These are phyloP conservation scores for Pantherophis vulpinus DNA, from an alignment of 2,797 vertebrate genomes.

Conservation along the genomic window DNA sequence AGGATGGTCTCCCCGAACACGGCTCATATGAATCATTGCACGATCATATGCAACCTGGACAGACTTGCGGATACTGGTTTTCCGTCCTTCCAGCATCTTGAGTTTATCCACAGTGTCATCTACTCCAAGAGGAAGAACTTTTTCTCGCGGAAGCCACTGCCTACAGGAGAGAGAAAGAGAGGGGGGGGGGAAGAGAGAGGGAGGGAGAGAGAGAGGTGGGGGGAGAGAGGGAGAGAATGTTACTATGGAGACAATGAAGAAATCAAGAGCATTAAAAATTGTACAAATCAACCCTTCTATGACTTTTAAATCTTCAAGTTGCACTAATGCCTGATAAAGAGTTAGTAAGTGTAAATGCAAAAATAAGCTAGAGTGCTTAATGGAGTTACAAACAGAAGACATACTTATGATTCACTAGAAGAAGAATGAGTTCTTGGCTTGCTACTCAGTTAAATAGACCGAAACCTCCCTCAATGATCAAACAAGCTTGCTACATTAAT, in stretches of 20 bases:
- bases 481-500: background rate
- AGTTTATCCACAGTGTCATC: conserved; percentile 96
- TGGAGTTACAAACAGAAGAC: background rate
- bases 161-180: conserved; percentile 63
- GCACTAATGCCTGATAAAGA: background rate
- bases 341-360: background rate
- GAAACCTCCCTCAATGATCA: background rate
- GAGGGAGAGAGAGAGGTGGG: background rate
- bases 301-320: background rate
- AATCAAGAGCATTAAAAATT: background rate
- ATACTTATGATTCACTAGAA: accelerated
- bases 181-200: accelerated
- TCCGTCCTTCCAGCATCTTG: conserved; percentile 94
- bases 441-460: background rate
- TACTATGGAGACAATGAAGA: background rate
- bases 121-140: conserved; percentile 86
- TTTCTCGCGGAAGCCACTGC: conserved; percentile 96
- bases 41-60: conserved; percentile 97
- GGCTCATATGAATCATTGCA: conserved; percentile 93
- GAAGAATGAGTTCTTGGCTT: background rate
- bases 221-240: accelerated
- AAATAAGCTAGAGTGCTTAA: background rate
- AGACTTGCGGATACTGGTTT: conserved; percentile 95
- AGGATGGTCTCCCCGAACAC: conserved; percentile 86
- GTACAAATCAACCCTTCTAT: background rate